These are phyloP conservation scores for Bathynomus jamesi DNA, from an alignment of 1,140 invertebrate species.

Conservation along the genomic window DNA sequence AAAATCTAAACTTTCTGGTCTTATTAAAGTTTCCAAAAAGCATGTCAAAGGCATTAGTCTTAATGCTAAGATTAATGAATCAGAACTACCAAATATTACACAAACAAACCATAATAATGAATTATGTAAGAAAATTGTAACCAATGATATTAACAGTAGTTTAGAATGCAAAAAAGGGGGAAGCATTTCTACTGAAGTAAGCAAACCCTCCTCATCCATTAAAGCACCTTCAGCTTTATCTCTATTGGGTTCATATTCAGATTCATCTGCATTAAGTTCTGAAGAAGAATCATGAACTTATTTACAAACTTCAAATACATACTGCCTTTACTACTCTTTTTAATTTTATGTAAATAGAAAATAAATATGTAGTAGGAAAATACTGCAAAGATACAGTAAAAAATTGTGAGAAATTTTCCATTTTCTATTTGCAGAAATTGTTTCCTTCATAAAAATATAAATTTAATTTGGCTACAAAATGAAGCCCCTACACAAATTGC, in stretches of 20 bases:
- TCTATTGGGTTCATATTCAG: background rate
- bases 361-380: no score
- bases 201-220: background rate
- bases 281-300: background rate
- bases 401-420: no score
- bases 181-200: no score
- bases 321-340: no score
- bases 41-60: background rate
- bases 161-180: background rate
- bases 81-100: background rate
- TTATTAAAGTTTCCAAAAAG: conserved; percentile 11
- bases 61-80: background rate
- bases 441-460: no score
- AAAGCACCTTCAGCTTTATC: background rate
- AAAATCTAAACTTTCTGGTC: conserved; percentile 19
- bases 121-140: background rate
- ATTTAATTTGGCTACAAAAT: no score
- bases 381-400: no score
- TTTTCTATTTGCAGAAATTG: no score
- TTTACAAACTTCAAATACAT: no score
- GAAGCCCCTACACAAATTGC: no score
- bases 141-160: background rate
- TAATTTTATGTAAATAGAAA: no score
- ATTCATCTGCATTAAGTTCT: background rate
- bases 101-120: background rate